Evolutionary conservation across 2,113 vertebrate species (phyloP), one percentile per base, ranked within the genome.

Genomic region (Rhinolophus sinicus): DNA sequence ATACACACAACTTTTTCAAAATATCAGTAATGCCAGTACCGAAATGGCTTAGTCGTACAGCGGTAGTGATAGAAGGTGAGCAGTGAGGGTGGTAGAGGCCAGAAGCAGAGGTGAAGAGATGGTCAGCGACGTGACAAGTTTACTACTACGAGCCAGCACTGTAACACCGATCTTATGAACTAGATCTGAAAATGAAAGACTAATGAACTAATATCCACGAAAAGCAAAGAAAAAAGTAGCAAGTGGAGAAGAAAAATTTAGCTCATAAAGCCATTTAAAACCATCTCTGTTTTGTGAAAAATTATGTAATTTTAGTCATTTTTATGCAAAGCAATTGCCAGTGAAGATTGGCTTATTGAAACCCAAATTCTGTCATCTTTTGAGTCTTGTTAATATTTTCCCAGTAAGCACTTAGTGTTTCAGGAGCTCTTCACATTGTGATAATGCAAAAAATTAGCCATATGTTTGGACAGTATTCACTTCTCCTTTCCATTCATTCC

Each of bases 161-260:
- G 33, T 52, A 73, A 40, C 28, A 15, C 28, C 38, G 10, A 28
- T 11, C n/a, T 52, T 16, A 78, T 28, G 22, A 64, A 44, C 4
- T 5, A 65, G 14, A 82, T 44, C 40, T 19, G 84, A 50, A n/a
- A 64, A 64, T 35, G 10, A 64, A 93, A 83, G 58, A 58, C 28
- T 30, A 54, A 58, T 30, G 22, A 62, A 5, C 26, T 76, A 24
- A 21, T 47, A 72, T 38, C 18, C 19, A 90, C 47, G 1, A 24
- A 86, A 58, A 15, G 10, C 44, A 95, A 82, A 92, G 62, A 56
- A 64, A 38, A 65, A 89, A 76, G 56, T 35, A 78, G 60, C 33
- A 88, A 65, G 40, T n/a, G 50, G 14, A 35, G 54, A 6, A 7
- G 52, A 28, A 58, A 4, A 26, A 9, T 33, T 69, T 33, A 78